Evolutionary conservation across 2,888 invertebrate species (phyloP), one percentile per base, ranked within the genome.

Genomic region (Alitta virens): DNA sequence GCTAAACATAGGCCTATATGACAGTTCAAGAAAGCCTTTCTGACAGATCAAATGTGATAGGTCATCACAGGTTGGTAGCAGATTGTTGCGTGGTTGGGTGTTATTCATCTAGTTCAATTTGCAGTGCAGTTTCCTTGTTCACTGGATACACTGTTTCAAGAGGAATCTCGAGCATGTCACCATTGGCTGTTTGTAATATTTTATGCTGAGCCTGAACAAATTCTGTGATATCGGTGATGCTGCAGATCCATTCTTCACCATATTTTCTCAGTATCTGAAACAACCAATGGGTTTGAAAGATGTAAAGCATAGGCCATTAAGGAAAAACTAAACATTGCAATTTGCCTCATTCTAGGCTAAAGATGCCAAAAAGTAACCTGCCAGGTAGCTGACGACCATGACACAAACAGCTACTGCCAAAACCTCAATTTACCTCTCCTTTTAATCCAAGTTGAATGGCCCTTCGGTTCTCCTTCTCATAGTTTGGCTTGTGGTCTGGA

Each of bases 381-480:
- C 12, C 16, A 42, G 12, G 42, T 12, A 12, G 12, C 16, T 14
- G 12, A 42, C 42, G 16, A 42, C 16, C 14, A 42, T 42, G 16
- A 42, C 42, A 42, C 42, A 40, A 40, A 40, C 16, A 16, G 16
- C 16, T 40, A 40, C 42, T 40, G 12, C 12, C 16, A 40, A 40
- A 16, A 14, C 12, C n/a, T n/a, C 12, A 18, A 24, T 62, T 62
- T 55, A 73, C 74, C 63, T 72, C 25, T 40, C 69, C 69, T 60
- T 73, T 72, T 0, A 76, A 61, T 25, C 76, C 76, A 1, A 76
- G 68, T 65, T 76, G 76, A 50, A 76, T 75, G 0, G 76, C 75
- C 51, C 72, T 63, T 24, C 76, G 56, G 9, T 56, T 52, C 16
- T 46, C 52, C 27, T 71, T 72, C 14, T 49, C 65, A n/a, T 68